Percentiles rank a stretch among this genome's conserved stretches.
Conservation (phyloP, 2,113 vertebrate species). For the Erpornis zantholeuca region DNA sequence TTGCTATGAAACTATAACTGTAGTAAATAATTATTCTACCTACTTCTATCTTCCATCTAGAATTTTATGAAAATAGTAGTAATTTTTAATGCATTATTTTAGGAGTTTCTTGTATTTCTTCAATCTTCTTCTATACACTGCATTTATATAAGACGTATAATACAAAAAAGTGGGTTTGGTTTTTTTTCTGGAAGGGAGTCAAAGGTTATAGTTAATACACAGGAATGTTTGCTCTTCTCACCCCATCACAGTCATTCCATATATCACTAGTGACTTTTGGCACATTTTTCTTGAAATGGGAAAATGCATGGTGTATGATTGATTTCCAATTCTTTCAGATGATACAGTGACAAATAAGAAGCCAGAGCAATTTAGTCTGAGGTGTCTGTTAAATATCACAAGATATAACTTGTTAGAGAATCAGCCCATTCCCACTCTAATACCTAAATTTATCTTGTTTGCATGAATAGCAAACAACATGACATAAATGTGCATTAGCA, state of each 20-base stretch:
- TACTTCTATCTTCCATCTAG: not conserved
- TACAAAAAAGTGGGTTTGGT: not conserved
- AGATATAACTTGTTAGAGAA: not conserved
- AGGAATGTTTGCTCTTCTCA: not conserved
- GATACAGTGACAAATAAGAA: slow-evolving; percentile 21
- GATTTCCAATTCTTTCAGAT: slow-evolving; percentile 30
- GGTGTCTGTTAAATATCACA: slow-evolving; percentile 6
- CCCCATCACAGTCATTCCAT: not conserved
- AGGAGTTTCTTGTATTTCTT: not conserved
- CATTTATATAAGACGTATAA: not conserved
- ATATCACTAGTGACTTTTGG: not conserved
- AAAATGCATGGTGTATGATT: slow-evolving; percentile 4
- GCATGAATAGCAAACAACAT: not conserved
- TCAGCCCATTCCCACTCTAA: not conserved
- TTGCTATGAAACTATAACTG: not conserved
- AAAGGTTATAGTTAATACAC: slow-evolving; percentile 6
- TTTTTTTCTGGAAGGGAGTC: not conserved
- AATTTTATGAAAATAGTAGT: not conserved
- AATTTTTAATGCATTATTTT: not conserved
- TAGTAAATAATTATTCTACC: not conserved
- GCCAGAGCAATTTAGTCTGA: not conserved
- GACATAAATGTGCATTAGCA: not conserved
- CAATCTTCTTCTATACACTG: not conserved
- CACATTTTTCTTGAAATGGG: not conserved
- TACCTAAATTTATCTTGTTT: not conserved